Conservation (phyloP, 1,140 invertebrate species). For the Medauroidea extradentata region DNA sequence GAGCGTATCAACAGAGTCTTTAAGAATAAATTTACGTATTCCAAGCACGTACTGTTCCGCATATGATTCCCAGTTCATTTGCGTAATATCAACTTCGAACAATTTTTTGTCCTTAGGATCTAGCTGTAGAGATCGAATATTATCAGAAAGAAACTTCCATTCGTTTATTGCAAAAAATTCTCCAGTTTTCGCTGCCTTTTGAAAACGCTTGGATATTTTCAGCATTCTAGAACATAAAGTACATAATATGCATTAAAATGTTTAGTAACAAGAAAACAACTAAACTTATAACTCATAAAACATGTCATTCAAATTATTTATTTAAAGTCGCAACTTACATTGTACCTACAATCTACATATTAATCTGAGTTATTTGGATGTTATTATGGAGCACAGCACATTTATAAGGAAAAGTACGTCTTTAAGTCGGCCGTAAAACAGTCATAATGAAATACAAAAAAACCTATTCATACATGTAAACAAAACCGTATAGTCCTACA, state of each 20-base stretch:
- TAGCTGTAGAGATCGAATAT: slow-evolving; percentile 61
- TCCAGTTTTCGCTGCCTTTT: slow-evolving; percentile 68
- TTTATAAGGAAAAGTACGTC: background rate
- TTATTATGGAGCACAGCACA: background rate
- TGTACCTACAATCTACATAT: no score
- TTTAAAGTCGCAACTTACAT: no score
- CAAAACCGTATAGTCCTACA: no score
- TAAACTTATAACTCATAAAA: no score
- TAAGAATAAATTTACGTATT: slow-evolving; percentile 71
- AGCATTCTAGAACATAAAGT: slow-evolving; percentile 63
- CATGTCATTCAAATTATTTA: no score
- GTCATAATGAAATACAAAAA: no score
- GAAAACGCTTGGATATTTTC: slow-evolving; percentile 73
- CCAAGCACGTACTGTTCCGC: slow-evolving; percentile 71
- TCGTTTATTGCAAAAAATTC: slow-evolving; percentile 85
- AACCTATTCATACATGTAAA: no score
- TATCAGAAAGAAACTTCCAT: slow-evolving; percentile 77
- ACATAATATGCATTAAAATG: no score
- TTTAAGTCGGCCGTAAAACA: no score
- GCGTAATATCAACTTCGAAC: slow-evolving; percentile 56
- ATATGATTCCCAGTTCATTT: slow-evolving; percentile 63
- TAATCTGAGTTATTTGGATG: no score
- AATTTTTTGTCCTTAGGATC: slow-evolving; percentile 53
- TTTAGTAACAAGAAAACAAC: no score
- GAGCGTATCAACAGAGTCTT: slow-evolving; percentile 63